Conservation (phyloP, 2,113 vertebrate species). For the Semnornis frantzii region DNA sequence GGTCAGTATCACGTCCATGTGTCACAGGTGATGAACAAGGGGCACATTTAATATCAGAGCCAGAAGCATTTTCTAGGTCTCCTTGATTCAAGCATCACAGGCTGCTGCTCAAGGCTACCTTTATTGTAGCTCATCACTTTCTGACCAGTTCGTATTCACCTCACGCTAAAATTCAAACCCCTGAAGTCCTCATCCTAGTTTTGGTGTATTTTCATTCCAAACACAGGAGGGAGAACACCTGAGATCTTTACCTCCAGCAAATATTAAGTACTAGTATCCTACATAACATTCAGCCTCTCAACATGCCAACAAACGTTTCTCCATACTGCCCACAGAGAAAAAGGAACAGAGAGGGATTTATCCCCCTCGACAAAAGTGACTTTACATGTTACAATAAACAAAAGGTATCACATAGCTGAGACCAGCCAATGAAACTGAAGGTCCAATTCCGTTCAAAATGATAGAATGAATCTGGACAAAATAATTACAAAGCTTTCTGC, state of each 20-base stretch:
- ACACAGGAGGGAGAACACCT: neutral
- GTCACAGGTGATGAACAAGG: neutral
- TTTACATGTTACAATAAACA: neutral
- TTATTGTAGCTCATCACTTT: neutral
- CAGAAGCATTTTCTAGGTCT: neutral
- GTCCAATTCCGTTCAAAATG: neutral
- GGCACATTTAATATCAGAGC: neutral
- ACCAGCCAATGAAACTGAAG: neutral
- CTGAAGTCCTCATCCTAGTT: neutral
- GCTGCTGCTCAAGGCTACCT: neutral
- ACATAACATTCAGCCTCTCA: neutral
- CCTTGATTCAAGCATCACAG: neutral
- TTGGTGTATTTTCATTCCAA: neutral
- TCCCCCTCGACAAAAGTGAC: neutral
- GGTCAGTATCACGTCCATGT: neutral
- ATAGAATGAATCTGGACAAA: neutral
- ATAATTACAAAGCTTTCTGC: neutral
- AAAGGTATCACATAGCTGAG: neutral
- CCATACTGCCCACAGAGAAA: accelerated
- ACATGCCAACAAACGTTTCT: neutral
- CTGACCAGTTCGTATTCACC: neutral
- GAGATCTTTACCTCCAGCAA: neutral
- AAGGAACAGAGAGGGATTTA: neutral
- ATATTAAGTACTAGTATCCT: neutral
- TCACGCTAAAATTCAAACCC: neutral